These are phyloP conservation scores for Potamarius usumacintae DNA, from an alignment of 2,113 vertebrate genomes.

Conservation along the genomic window DNA sequence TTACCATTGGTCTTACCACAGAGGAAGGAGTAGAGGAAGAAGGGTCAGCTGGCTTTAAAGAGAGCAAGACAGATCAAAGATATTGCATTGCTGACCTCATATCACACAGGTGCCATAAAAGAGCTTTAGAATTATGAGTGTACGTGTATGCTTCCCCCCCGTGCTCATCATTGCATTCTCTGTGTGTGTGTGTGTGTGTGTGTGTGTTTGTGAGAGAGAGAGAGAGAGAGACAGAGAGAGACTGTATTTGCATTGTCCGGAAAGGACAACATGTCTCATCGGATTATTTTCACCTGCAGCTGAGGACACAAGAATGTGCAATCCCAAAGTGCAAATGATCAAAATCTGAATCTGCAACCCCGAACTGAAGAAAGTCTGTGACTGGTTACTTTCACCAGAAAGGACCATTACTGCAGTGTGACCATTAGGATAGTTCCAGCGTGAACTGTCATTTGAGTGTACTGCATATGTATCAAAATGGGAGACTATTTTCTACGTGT, in stretches of 20 bases:
- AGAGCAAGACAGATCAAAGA: conserved; percentile 99
- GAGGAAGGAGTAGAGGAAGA: conserved; percentile 86
- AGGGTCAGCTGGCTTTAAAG: conserved; percentile 99
- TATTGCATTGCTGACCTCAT: conserved; percentile 77
- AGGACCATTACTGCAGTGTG: not conserved
- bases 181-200: not conserved
- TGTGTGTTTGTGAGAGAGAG: not conserved
- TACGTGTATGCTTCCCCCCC: not conserved
- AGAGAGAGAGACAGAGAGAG: not conserved
- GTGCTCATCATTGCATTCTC: not conserved
- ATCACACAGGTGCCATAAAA: conserved; percentile 7
- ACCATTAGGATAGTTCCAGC: not conserved
- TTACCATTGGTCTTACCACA: conserved; percentile 96
- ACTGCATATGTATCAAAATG: not conserved
- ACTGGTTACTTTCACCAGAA: not conserved
- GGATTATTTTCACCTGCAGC: conserved; percentile 65
- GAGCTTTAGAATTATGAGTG: not conserved
- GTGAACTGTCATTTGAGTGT: not conserved
- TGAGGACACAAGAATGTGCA: conserved; percentile 37
- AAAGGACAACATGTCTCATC: conserved; percentile 51
- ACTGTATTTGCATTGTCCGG: not conserved
- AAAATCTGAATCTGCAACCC: not conserved
- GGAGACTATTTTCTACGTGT: not conserved
- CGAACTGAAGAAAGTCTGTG: not conserved
- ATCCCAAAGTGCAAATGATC: not conserved